Evolutionary conservation across 2,888 invertebrate species (phyloP), one percentile per base, ranked within the genome.

Genomic region (Laothoe populi): DNA sequence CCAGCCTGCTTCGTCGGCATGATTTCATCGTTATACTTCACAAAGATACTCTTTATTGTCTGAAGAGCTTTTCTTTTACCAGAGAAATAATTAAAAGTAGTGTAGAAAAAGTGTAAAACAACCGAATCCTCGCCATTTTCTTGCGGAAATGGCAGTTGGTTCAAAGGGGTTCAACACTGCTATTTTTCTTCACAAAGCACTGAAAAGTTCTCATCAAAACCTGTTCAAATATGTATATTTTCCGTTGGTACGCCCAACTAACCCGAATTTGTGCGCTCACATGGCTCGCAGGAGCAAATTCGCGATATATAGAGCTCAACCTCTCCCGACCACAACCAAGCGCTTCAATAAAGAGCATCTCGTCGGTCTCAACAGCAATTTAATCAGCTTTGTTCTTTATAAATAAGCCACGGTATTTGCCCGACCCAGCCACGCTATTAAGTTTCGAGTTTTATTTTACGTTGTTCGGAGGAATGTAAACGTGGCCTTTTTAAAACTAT

Each of bases 301-400:
- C 68, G 62, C 67, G 66, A 68, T 64, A 63, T 71, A 70, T 64
- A 63, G 58, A 70, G 68, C 64, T 63, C 67, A 69, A 69, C 64
- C 71, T 63, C 66, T 40, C 67, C 66, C 69, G 67, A 75, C 77
- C 74, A 65, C 79, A 75, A 64, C 67, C 72, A 69, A 71, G 72
- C 71, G 73, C 74, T 66, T 67, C 78, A 78, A 79, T 82, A 81
- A 78, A 79, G 77, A 77, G 71, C 75, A 77, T 78, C 78, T 71
- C 74, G 73, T 72, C 74, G 69, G 74, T 75, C 78, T 78, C 79
- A 79, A 82, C 79, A 81, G 78, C 79, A 83, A 83, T 84, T 85
- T 85, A 84, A 86, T 84, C 85, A 82, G 82, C 83, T 82, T 82
- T 83, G 83, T 84, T 81, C 81, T 79, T 82, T 77, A 78, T 80